phyloP scores from a whole-genome alignment of 2,797 vertebrate genomes.

The Pipistrellus kuhlii region DNA sequence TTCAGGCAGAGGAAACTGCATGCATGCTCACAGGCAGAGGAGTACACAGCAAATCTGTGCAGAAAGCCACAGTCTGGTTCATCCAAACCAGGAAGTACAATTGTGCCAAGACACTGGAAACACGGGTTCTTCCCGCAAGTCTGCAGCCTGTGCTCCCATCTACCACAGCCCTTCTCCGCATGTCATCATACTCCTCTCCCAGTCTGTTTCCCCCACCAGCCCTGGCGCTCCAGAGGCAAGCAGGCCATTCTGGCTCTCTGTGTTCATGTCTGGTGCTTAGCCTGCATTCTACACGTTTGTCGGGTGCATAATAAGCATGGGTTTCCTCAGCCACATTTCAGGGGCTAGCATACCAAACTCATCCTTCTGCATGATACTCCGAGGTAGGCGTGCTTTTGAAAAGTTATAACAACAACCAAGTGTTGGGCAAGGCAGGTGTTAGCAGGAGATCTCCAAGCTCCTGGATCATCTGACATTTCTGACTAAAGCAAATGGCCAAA shows the following conservation, averaged over 20 bases:
- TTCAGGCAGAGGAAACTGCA: background rate
- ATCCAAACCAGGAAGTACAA: background rate
- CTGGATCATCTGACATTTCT: conserved; percentile 75
- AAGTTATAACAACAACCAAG: background rate
- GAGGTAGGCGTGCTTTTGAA: background rate
- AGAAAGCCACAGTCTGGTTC: background rate
- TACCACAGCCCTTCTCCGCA: background rate
- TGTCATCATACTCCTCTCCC: background rate
- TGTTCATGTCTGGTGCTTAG: background rate
- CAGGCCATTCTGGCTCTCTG: background rate
- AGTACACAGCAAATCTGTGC: background rate
- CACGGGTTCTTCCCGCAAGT: background rate
- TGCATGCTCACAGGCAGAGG: fast-evolving
- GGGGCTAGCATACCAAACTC: background rate
- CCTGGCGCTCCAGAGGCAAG: fast-evolving
- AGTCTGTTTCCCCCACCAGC: background rate
- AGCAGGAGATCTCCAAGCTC: background rate
- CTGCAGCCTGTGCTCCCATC: background rate
- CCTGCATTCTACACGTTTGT: background rate
- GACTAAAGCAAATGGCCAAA: conserved; percentile 77
- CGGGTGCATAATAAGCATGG: background rate
- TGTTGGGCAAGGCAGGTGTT: fast-evolving
- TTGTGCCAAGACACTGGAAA: fast-evolving
- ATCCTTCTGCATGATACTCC: background rate
- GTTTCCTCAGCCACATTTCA: background rate